These are phyloP conservation scores for Callimorpha dominula DNA, from an alignment of 2,888 invertebrate genomes.

Conservation along the genomic window DNA sequence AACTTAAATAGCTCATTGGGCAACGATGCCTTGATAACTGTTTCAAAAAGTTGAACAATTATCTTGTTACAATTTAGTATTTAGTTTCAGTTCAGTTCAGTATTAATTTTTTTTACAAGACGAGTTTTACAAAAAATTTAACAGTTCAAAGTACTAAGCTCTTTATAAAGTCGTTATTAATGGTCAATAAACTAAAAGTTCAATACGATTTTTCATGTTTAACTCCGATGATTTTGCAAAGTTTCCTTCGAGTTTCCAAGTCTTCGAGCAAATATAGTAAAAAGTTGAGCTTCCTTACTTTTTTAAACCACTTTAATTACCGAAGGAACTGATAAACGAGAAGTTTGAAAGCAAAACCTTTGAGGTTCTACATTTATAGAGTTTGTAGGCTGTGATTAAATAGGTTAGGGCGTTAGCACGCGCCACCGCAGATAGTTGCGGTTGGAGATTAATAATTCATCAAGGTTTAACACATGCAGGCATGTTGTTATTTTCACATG, in stretches of 20 bases:
- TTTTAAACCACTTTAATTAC: not conserved
- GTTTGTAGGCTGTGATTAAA: not conserved
- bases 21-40: too few species aligned
- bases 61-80: too few species aligned
- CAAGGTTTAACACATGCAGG: not conserved
- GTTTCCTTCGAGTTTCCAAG: not conserved
- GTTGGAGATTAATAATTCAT: not conserved
- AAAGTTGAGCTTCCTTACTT: not conserved
- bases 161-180: not conserved
- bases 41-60: too few species aligned
- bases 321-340: too few species aligned
- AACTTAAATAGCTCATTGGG: too few species aligned
- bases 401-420: not conserved
- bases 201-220: not conserved
- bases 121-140: too few species aligned
- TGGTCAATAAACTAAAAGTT: not conserved
- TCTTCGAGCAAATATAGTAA: not conserved
- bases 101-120: too few species aligned
- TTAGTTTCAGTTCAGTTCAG: too few species aligned
- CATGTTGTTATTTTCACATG: not conserved
- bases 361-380: not conserved
- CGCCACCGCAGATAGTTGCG: not conserved
- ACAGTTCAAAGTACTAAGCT: not conserved
- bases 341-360: not conserved
- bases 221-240: not conserved